Evolutionary conservation across 2,797 vertebrate species (phyloP).

Genomic region (Knipowitschia caucasica): DNA sequence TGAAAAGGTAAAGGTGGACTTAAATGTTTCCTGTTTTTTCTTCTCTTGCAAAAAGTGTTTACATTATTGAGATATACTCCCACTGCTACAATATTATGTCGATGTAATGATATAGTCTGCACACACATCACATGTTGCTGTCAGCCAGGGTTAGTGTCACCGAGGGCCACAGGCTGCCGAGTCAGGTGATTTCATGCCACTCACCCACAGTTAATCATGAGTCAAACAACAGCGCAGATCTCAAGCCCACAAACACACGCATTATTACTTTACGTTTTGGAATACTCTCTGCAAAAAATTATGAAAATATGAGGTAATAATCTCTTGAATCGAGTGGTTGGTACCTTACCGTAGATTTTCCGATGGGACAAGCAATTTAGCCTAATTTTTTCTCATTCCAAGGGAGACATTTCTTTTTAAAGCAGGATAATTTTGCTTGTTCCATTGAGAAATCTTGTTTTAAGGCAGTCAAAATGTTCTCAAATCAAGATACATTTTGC

Average conservation of each 20-base stretch:
- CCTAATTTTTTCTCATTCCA: too few species aligned
- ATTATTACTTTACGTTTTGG: conserved; percentile 28
- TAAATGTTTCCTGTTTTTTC: too few species aligned
- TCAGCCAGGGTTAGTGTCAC: conserved; percentile 51
- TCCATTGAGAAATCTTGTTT: too few species aligned
- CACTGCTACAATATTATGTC: conserved; percentile 11
- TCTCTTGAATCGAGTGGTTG: too few species aligned
- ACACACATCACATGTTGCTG: conserved; percentile 46
- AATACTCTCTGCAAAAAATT: conserved; percentile 10
- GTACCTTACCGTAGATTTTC: too few species aligned
- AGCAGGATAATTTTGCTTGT: too few species aligned
- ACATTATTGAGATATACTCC: conserved; percentile 8
- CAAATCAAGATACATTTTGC: too few species aligned
- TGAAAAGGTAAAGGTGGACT: not conserved
- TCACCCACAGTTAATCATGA: conserved; percentile 54
- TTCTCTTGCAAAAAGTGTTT: not conserved
- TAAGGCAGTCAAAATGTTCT: too few species aligned
- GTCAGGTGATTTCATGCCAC: conserved; percentile 52
- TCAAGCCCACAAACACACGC: conserved; percentile 8
- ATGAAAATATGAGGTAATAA: not conserved
- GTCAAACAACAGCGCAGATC: conserved; percentile 40
- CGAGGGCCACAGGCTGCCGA: conserved; percentile 31
- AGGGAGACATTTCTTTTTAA: too few species aligned
- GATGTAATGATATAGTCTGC: conserved; percentile 48
- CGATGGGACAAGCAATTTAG: too few species aligned